phyloP scores from a whole-genome alignment of 2,888 invertebrate genomes.

The Nesidiocoris tenuis region DNA sequence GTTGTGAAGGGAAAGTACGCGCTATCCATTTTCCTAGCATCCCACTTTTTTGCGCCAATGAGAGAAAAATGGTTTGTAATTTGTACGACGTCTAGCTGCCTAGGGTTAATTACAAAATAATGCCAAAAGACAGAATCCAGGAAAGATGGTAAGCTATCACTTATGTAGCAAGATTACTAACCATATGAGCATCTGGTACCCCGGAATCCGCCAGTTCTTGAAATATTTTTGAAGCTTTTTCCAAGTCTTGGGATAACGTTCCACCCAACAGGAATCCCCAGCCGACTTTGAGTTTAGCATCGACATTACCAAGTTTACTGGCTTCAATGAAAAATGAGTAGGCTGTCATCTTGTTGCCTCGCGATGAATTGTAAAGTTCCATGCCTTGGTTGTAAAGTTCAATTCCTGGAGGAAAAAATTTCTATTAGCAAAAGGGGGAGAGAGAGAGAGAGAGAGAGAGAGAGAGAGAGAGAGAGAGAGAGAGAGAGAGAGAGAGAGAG shows the following conservation, averaged over 20 bases:
- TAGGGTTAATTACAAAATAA: too few relatives aligned
- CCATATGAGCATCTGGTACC: constrained; percentile 86
- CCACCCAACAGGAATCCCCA: constrained; percentile 87
- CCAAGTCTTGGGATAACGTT: constrained; percentile 72
- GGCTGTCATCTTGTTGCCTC: constrained; percentile 70
- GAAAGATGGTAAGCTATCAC: background rate
- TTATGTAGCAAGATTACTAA: too few relatives aligned
- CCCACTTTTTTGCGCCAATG: too few relatives aligned
- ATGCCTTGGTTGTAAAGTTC: constrained; percentile 71
- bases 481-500: background rate
- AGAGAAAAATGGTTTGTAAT: too few relatives aligned
- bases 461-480: background rate
- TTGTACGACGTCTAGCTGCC: too few relatives aligned
- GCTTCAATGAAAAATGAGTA: constrained; percentile 76
- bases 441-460: background rate
- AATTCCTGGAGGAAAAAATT: constrained; percentile 43
- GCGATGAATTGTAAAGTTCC: constrained; percentile 68
- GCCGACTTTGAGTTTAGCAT: constrained; percentile 80
- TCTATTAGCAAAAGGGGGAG: background rate
- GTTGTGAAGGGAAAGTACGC: too few relatives aligned
- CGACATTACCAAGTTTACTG: constrained; percentile 74
- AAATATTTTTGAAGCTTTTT: constrained; percentile 74
- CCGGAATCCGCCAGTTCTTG: constrained; percentile 73
- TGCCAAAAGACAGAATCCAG: too few relatives aligned
- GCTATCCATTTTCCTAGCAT: too few relatives aligned